Evolutionary conservation across 2,113 vertebrate genomes (phyloP).

Genomic region (Myocastor coypus): DNA sequence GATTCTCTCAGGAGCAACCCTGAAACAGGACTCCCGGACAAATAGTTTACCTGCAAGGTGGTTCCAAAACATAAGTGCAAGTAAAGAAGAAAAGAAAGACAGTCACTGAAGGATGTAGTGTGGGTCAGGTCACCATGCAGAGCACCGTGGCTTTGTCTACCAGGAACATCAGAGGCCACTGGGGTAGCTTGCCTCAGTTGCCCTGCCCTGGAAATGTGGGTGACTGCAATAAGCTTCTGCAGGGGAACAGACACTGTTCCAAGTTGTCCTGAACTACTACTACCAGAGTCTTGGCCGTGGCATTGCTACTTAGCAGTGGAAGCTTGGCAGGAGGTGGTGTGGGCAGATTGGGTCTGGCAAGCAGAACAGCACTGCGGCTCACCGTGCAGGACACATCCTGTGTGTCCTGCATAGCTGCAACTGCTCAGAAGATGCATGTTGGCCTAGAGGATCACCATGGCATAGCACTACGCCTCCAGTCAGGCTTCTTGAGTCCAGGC

Average conservation of each 20-base stretch:
- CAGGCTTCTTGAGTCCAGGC: not conserved
- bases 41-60: not conserved
- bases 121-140: not conserved
- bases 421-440: too few species aligned
- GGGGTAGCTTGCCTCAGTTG: not conserved
- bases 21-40: not conserved
- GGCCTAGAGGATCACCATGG: accelerated
- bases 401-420: not conserved
- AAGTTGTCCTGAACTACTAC: not conserved
- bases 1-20: not conserved
- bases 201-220: not conserved
- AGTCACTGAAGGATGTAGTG: not conserved
- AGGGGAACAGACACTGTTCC: not conserved
- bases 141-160: not conserved
- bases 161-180: too few species aligned
- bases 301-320: not conserved
- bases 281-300: not conserved
- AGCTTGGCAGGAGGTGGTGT: not conserved
- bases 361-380: not conserved
- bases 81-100: not conserved
- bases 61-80: not conserved
- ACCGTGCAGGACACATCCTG: not conserved
- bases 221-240: not conserved
- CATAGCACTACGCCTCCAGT: not conserved
- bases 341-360: not conserved